phyloP scores from a whole-genome alignment of 2,888 invertebrate genomes.

The Polydrusus tereticollis region DNA sequence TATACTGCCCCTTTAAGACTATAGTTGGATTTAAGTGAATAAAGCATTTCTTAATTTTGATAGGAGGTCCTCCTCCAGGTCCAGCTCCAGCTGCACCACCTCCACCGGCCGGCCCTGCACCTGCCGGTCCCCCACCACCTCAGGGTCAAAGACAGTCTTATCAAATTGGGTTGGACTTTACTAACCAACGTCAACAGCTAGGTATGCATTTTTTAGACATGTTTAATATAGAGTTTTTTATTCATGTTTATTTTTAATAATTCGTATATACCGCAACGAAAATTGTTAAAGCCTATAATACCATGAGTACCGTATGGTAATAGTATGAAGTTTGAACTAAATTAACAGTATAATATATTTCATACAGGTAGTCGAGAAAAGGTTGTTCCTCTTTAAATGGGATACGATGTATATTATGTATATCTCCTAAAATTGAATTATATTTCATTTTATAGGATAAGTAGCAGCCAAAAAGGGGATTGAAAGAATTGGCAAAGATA shows the following conservation, averaged over 20 bases:
- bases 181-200: conserved; percentile 43
- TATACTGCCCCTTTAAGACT: neutral
- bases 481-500: neutral
- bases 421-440: neutral
- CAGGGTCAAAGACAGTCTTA: conserved; percentile 40
- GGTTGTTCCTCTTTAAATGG: no score
- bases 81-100: conserved; percentile 25
- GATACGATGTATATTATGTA: neutral
- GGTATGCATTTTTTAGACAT: conserved; percentile 42
- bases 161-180: conserved; percentile 43
- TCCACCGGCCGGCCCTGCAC: conserved; percentile 21
- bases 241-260: conserved; percentile 23
- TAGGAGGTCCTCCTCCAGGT: conserved; percentile 26
- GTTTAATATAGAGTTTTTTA: conserved; percentile 33
- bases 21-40: no score
- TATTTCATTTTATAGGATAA: conserved; percentile 17
- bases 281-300: no score
- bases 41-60: neutral
- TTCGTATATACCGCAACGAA: no score
- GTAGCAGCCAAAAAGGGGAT: neutral
- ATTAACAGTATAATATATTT: no score
- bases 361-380: no score
- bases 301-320: neutral
- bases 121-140: conserved; percentile 26
- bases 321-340: no score